Conservation (phyloP, 2,797 vertebrate genomes). For the Eulemur mongoz region DNA sequence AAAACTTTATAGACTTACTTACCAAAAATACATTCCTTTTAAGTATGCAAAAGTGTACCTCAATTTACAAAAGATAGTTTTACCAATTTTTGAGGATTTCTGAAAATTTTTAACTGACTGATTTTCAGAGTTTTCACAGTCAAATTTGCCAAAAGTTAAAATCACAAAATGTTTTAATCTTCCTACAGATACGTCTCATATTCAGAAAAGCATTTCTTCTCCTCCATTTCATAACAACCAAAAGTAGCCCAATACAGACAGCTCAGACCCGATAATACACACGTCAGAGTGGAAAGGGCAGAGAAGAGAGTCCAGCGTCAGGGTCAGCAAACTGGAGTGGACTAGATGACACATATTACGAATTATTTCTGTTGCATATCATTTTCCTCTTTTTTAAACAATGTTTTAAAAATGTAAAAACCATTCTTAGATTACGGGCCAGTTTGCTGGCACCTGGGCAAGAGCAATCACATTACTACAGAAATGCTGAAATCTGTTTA, state of each 20-base stretch:
- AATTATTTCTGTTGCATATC: fast-evolving
- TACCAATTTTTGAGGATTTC: not conserved
- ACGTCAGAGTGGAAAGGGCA: fast-evolving
- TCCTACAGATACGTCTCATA: not conserved
- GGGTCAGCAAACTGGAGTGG: fast-evolving
- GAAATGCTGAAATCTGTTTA: not conserved
- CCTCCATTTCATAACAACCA: not conserved
- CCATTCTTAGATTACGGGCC: not conserved
- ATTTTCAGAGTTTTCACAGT: not conserved
- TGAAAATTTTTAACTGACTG: not conserved
- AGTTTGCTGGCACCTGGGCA: too few species aligned
- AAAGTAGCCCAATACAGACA: fast-evolving
- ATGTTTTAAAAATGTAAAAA: not conserved
- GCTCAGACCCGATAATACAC: fast-evolving
- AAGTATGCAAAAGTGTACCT: not conserved
- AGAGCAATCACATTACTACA: fast-evolving
- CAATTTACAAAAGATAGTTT: not conserved
- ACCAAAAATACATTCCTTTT: not conserved
- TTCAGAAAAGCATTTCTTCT: too few species aligned
- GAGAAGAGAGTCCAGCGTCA: fast-evolving
- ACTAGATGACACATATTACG: fast-evolving
- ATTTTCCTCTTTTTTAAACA: not conserved
- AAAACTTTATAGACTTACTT: not conserved
- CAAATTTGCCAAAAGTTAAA: not conserved
- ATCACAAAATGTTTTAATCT: not conserved